Evolutionary conservation across 2,113 vertebrate species (phyloP), one percentile per base, ranked within the genome.

Genomic region (Addax nasomaculatus): DNA sequence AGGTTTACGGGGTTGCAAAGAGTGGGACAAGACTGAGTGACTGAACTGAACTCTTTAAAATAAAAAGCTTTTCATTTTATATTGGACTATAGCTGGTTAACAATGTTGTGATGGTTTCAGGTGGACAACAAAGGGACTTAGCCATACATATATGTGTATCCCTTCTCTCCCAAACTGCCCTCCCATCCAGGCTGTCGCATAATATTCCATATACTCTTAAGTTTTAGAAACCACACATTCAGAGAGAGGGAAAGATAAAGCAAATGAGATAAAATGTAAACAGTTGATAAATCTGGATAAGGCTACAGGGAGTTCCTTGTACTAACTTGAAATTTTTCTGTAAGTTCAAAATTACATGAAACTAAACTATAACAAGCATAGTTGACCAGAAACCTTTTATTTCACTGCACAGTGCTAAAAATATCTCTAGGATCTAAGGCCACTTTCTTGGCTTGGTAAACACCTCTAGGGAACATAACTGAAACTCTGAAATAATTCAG

Each of bases 261-360:
- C 49, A 73, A 47, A 62, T 7, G 30, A 39, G 80, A 33, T 12
- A 57, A 62, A 81, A 85, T n/a, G 25, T 30, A 62, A 73, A 80
- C 25, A 36, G 21, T 0, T 9, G 53, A 45, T 55, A n/a, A 62
- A 88, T 30, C 25, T 89, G 33, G 47, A 36, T 15, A 88, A 62
- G 21, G 30, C 36, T 53, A 53, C 3, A 55, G 14, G 53, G 13
- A 90, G 10, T 49, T 86, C 81, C 13, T 53, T 70, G 33, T 30
- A 86, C 7, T 58, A 45, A 76, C 67, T 25, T 79, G 15, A 14
- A 94, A 62, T 17, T 73, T 73, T 89, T 92, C 13, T 43, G 2
- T 60, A 96, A 93, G n/a, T 83, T 73, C 81, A 49, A 92, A 93
- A 85, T 85, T 73, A 89, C 36, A 84, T 67, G 53, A 95, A 93